Percentiles rank a stretch among this genome's conserved stretches.
Conservation (phyloP, 1,140 invertebrate genomes). For the Thrips palmi region DNA sequence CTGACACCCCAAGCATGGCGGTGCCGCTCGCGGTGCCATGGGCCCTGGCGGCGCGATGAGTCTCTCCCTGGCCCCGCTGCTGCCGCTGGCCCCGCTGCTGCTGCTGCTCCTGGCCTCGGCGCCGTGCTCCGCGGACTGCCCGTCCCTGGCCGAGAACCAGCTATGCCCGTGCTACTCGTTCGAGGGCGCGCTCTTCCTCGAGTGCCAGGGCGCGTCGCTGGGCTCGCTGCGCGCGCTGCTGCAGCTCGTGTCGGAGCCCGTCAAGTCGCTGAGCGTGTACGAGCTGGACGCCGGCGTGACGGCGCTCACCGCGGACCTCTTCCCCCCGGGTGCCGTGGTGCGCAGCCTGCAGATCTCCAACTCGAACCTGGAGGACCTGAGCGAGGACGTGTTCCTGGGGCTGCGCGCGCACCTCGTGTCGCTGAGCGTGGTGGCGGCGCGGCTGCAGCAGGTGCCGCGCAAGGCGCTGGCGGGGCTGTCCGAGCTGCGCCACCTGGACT, state of each 20-base stretch:
- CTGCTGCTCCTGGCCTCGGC: no score
- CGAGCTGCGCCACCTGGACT: constrained; percentile 52
- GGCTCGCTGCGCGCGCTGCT: constrained; percentile 30
- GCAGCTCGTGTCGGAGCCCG: constrained; percentile 30
- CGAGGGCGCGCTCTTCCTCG: constrained; percentile 73
- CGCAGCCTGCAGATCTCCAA: constrained; percentile 67
- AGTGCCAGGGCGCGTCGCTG: constrained; percentile 64
- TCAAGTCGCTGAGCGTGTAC: constrained; percentile 74
- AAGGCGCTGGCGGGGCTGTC: constrained; percentile 53
- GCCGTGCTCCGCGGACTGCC: no score
- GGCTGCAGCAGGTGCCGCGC: constrained; percentile 59
- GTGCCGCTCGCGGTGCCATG: no score
- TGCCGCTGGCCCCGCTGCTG: no score
- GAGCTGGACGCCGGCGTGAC: constrained; percentile 59
- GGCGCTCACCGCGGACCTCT: constrained; percentile 44
- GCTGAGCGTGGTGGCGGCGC: constrained; percentile 60
- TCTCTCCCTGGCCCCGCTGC: no score
- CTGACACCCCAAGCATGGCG: no score
- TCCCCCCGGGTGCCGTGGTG: constrained; percentile 49
- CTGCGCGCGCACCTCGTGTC: constrained; percentile 58
- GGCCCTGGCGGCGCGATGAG: no score
- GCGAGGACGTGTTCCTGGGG: constrained; percentile 50
- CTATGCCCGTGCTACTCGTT: constrained; percentile 80
- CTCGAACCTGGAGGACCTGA: constrained; percentile 52
- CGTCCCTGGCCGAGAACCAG: constrained; percentile 46